Conservation (phyloP, 53 echinoderm and acorn worm species). For the Patiria pectinifera region DNA sequence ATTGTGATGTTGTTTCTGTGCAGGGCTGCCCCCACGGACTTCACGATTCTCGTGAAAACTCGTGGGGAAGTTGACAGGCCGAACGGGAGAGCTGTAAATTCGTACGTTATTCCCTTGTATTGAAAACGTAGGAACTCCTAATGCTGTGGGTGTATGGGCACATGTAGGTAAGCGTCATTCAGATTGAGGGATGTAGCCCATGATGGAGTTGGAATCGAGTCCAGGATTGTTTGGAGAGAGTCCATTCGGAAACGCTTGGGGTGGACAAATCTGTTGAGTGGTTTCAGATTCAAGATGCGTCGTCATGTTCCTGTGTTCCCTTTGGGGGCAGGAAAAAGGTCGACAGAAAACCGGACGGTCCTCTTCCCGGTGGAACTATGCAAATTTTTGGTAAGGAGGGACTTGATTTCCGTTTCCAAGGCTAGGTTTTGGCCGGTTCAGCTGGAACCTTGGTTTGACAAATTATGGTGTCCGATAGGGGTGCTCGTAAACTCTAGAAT, state of each 20-base stretch:
- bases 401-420: too few species aligned
- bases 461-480: neutral
- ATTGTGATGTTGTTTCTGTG: neutral
- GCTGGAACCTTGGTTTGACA: neutral
- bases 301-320: too few species aligned
- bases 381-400: too few species aligned
- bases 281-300: neutral
- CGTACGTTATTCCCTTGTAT: neutral
- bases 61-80: neutral
- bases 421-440: too few species aligned
- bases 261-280: slow-evolving; percentile 44
- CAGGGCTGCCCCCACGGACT: slow-evolving; percentile 11
- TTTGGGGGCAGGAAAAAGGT: too few species aligned
- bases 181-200: too few species aligned
- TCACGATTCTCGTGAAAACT: slow-evolving; percentile 8
- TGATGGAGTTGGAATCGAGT: neutral
- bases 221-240: neutral
- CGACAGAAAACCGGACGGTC: too few species aligned
- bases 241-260: slow-evolving; percentile 47
- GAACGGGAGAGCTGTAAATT: slow-evolving; percentile 5
- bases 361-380: too few species aligned
- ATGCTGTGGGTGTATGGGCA: neutral
- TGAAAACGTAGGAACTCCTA: neutral
- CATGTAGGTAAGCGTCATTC: too few species aligned
- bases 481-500: neutral